Evolutionary conservation across 64 coral and sea anemone species (phyloP).

Genomic region (Porites lutea): DNA sequence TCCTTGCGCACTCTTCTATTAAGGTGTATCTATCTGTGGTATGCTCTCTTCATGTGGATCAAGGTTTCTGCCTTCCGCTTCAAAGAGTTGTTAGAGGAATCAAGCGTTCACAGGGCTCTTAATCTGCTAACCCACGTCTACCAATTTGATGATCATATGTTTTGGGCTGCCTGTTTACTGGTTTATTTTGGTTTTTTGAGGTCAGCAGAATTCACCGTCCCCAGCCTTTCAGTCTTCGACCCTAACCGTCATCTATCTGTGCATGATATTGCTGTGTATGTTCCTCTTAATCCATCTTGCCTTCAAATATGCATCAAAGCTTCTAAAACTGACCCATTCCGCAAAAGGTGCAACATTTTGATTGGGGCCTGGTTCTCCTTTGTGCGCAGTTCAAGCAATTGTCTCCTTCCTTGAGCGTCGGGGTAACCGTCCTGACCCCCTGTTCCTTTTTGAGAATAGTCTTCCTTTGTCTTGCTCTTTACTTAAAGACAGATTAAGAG

Average conservation of each 20-base stretch:
- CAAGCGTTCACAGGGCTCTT: neutral
- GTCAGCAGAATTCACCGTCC: constrained; percentile 30
- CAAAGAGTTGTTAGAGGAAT: constrained; percentile 4
- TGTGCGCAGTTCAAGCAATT: constrained; percentile 1
- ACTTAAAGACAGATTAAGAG: neutral
- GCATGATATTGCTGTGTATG: neutral
- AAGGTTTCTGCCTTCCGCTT: neutral
- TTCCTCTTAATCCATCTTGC: neutral
- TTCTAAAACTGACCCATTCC: constrained; percentile 53
- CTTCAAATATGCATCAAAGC: constrained; percentile 26
- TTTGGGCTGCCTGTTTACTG: neutral
- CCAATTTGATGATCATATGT: neutral
- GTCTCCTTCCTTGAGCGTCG: neutral
- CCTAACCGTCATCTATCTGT: neutral
- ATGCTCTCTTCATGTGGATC: neutral
- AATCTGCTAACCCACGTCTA: neutral
- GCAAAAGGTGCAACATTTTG: constrained; percentile 9
- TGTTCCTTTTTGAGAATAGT: neutral
- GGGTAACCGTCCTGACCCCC: neutral
- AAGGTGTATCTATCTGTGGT: neutral
- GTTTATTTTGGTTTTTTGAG: constrained; percentile 23
- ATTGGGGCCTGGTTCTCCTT: neutral
- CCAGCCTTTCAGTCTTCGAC: neutral
- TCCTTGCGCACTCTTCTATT: too few species aligned
- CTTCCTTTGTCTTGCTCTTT: neutral